Evolutionary conservation across 23 tunicate species (phyloP).

Genomic region (Diplosoma virens): DNA sequence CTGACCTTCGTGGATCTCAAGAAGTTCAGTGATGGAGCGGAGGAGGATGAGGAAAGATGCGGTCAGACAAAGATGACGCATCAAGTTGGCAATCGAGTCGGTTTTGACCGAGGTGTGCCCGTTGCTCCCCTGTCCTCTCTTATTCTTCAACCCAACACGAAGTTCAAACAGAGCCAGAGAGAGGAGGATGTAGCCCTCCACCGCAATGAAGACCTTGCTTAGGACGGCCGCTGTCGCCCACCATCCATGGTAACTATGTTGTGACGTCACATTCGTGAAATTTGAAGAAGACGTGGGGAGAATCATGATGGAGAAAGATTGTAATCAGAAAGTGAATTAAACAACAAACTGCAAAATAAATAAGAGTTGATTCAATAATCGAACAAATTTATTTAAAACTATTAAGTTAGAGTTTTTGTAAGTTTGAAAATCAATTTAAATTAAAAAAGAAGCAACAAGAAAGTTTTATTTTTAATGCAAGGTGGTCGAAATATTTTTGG

Average conservation of each 20-base stretch:
- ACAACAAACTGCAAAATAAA: no score
- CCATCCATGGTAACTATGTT: background rate
- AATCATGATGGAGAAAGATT: no score
- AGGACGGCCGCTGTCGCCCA: background rate
- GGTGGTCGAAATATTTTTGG: no score
- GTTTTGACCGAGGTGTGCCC: background rate
- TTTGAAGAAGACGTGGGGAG: no score
- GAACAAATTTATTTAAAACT: no score
- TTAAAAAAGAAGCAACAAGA: no score
- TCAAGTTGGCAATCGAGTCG: slow-evolving; percentile 29
- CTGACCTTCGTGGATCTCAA: slow-evolving; percentile 44
- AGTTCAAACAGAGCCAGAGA: background rate
- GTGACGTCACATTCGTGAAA: slow-evolving; percentile 24
- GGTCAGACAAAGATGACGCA: slow-evolving; percentile 50
- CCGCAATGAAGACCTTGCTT: background rate
- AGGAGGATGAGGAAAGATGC: slow-evolving; percentile 30
- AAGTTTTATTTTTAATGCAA: no score
- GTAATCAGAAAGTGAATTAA: no score
- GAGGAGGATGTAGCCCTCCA: background rate
- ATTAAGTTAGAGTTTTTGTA: no score
- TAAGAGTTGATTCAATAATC: no score
- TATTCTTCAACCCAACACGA: slow-evolving; percentile 1
- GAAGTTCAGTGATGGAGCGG: slow-evolving; percentile 30
- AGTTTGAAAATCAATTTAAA: no score
- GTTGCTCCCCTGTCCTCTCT: background rate